Conservation (phyloP, 2,113 vertebrate genomes). For the Nesoenas mayeri region DNA sequence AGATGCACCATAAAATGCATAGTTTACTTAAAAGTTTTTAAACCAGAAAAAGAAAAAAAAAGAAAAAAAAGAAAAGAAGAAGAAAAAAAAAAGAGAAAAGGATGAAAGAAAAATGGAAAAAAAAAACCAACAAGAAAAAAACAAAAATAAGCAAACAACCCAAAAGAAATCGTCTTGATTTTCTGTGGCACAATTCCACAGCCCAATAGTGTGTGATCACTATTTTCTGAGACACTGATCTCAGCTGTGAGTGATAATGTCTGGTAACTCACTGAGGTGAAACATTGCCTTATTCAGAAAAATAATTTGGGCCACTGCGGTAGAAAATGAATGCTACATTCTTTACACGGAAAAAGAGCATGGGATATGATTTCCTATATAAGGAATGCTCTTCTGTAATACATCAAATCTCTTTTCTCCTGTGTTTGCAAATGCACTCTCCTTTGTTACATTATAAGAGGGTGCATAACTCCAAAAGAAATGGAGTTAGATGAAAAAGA, state of each 20-base stretch:
- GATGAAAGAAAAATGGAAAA: background rate
- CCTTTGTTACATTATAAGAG: slow-evolving; percentile 62
- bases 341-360: slow-evolving; percentile 59
- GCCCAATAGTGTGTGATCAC: background rate
- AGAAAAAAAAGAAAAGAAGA: no score
- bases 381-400: slow-evolving; percentile 59
- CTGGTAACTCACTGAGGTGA: slow-evolving; percentile 48
- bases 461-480: slow-evolving; percentile 66
- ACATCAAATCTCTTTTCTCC: slow-evolving; percentile 59
- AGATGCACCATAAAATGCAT: background rate
- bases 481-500: slow-evolving; percentile 72
- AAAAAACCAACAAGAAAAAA: no score
- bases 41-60: background rate
- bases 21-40: background rate
- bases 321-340: slow-evolving; percentile 63
- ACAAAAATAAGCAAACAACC: background rate
- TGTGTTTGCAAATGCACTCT: slow-evolving; percentile 57
- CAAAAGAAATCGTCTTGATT: background rate
- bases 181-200: background rate
- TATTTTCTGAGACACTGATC: slow-evolving; percentile 14
- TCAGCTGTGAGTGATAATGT: slow-evolving; percentile 22
- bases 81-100: no score
- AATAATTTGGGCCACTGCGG: slow-evolving; percentile 57
- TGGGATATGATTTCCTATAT: slow-evolving; percentile 63
- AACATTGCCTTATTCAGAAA: slow-evolving; percentile 56